Percentiles rank a stretch among this genome's conserved stretches.
These are phyloP conservation scores for Tupaia chinensis DNA, from an alignment of 2,113 vertebrate genomes.

Conservation along the genomic window DNA sequence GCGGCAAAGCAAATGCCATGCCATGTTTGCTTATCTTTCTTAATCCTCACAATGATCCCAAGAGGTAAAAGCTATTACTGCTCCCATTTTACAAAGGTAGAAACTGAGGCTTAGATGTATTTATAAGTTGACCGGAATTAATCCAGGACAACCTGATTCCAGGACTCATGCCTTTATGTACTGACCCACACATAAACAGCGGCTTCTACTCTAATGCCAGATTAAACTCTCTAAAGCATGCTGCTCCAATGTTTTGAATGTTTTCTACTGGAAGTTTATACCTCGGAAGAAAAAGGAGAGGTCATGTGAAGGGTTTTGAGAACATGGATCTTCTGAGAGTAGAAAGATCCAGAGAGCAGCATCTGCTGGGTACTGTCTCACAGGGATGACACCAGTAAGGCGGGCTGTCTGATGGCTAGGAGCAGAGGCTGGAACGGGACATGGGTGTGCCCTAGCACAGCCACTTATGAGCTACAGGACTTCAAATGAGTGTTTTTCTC, in stretches of 20 bases:
- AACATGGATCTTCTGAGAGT: background rate
- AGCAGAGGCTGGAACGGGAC: background rate
- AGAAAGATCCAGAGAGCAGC: background rate
- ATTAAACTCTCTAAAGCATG: conserved; percentile 7
- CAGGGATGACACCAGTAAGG: background rate
- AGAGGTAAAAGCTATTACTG: background rate
- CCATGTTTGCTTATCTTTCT: background rate
- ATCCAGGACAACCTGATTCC: background rate
- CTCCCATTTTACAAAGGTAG: background rate
- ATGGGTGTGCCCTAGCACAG: background rate
- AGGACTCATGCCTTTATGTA: background rate
- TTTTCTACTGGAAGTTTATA: background rate
- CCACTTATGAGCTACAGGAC: background rate
- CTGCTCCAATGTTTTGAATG: background rate
- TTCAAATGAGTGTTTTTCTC: background rate
- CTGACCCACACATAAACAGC: background rate
- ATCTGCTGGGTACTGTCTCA: background rate
- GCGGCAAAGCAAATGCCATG: background rate
- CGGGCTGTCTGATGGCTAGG: background rate
- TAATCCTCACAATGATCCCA: background rate
- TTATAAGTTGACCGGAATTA: conserved; percentile 45
- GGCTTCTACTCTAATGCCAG: background rate
- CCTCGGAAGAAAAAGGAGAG: background rate
- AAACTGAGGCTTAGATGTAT: background rate
- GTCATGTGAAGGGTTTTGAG: background rate